A percentile compares a stretch with the other conserved stretches of the same genome.
Conservation (phyloP, 2,797 vertebrate genomes). For the Streptopelia turtur region DNA sequence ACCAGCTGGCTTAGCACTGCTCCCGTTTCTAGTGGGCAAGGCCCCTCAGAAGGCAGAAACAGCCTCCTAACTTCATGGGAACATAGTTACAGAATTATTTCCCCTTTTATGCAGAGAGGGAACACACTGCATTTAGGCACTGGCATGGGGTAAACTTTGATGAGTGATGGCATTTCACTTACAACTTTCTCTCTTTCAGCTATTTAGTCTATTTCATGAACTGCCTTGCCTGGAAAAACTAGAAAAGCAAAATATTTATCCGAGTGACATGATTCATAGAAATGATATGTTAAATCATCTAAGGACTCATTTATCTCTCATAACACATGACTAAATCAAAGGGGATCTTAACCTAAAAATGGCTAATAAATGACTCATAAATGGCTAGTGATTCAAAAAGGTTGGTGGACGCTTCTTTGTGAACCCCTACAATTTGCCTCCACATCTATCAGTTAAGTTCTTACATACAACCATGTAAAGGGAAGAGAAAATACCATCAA, state of each 20-base stretch:
- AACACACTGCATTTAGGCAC: neutral
- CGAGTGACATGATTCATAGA: neutral
- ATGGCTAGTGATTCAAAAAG: neutral
- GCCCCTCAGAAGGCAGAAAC: neutral
- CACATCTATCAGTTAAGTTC: neutral
- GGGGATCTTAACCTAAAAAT: neutral
- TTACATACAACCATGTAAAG: rapidly evolving
- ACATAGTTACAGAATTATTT: neutral
- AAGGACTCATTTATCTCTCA: neutral
- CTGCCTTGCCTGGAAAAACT: neutral
- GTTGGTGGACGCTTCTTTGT: neutral
- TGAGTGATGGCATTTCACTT: neutral
- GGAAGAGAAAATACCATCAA: neutral
- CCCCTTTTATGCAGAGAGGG: neutral
- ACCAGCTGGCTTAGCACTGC: neutral
- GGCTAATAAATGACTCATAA: neutral
- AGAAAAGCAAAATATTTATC: neutral
- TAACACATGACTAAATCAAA: neutral
- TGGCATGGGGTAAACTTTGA: neutral
- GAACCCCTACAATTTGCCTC: neutral
- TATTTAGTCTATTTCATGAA: neutral
- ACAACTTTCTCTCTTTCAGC: neutral
- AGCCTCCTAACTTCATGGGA: neutral
- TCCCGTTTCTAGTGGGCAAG: neutral
- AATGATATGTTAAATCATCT: neutral